Evolutionary conservation across 2,113 vertebrate genomes (phyloP), one percentile per base, ranked within the genome.

Genomic region (Acanthisitta chloris): DNA sequence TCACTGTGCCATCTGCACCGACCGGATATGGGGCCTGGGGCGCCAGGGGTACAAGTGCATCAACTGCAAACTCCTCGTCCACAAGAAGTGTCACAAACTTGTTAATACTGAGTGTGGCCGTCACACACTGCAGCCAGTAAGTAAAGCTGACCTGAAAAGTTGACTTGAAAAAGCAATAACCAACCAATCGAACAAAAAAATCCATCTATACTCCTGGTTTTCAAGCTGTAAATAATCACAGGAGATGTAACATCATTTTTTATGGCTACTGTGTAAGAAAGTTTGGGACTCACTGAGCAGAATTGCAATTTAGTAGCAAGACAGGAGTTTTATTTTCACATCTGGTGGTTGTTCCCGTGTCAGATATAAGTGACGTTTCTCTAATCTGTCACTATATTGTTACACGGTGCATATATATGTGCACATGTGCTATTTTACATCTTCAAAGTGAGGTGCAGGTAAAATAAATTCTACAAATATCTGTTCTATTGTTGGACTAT

Each of bases 71-170:
- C 99, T 99, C 80, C 98, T 99, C 45, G 99, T 99, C 65, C 99
- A 99, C 97, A 99, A 99, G 97, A 99, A 99, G 96, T 99, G 99
- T 97, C 99, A 99, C 96, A 99, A 99, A 94, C 98, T 99, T 77
- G 99, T 99, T 83, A 99, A 93, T 12, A 92, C 97, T 79, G 99
- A 99, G 88, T 99, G 99, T 66, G 99, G 99, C 59, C 97, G 99
- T 49, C 99, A 98, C 40, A 97, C 98, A 26, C 88, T 98, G 61
- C 98, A 97, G 76, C 96, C 97, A 38, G 98, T 98, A 97, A 98
- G 97, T 97, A 92, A 76, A 59, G 49, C 14, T 51, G 58, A 6
- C 17, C 52, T 71, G 10, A 45, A 54, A 42, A 62, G 29, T 76
- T 88, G 14, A 74, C 69, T 94, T 36, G 24, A n/a, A 72, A 46